phyloP scores from a whole-genome alignment of 1,140 invertebrate species.

The Platyscapa corneri region DNA sequence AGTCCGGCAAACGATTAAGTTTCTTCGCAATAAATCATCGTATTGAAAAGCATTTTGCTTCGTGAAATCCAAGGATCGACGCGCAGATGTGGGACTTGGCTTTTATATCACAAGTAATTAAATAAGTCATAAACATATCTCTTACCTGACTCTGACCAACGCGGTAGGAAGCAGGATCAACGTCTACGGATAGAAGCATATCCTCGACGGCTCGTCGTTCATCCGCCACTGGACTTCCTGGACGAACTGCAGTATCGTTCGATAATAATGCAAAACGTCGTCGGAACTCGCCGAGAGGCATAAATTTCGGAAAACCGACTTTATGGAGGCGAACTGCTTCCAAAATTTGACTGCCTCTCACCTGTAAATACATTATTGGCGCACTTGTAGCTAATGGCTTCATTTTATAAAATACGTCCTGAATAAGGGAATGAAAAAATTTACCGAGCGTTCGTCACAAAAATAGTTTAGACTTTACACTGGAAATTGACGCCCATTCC shows the following conservation, averaged over 20 bases:
- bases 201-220: slow-evolving; percentile 83
- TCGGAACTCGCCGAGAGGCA: slow-evolving; percentile 91
- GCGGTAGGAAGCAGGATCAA: slow-evolving; percentile 90
- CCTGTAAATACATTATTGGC: slow-evolving; percentile 72
- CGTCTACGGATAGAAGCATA: slow-evolving; percentile 88
- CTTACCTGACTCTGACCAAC: slow-evolving; percentile 94
- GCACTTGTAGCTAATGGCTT: not conserved
- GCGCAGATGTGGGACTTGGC: not conserved
- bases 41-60: not conserved
- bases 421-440: not conserved
- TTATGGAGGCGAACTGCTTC: slow-evolving; percentile 92
- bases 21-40: not conserved
- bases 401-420: not conserved
- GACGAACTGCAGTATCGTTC: slow-evolving; percentile 73
- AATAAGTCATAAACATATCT: slow-evolving; percentile 40
- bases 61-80: no score
- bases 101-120: not conserved
- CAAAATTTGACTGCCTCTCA: slow-evolving; percentile 92
- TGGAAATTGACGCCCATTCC: no score
- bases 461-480: no score
- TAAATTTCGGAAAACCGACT: slow-evolving; percentile 93
- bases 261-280: slow-evolving; percentile 87
- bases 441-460: no score
- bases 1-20: not conserved
- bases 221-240: slow-evolving; percentile 76